Conservation (phyloP, 1,140 invertebrate genomes). For the Centruroides sculpturatus region DNA sequence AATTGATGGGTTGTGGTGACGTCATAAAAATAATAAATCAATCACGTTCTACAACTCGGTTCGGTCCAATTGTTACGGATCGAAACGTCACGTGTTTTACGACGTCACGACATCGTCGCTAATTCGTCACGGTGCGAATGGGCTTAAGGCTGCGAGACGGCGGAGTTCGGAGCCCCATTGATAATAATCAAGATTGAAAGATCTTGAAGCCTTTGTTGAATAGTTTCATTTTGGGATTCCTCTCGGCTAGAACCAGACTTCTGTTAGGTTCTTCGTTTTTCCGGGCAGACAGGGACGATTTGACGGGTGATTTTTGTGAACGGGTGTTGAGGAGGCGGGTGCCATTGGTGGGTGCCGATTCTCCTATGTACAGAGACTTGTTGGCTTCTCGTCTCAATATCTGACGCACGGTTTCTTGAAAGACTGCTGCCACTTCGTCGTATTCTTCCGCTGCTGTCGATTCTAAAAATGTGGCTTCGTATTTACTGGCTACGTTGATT, state of each 20-base stretch:
- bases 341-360: not conserved
- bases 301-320: not conserved
- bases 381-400: constrained; percentile 23
- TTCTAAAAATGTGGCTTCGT: constrained; percentile 29
- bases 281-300: too few relatives aligned
- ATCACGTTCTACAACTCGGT: too few relatives aligned
- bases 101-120: too few relatives aligned
- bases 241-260: not conserved
- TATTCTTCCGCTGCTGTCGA: constrained; percentile 31
- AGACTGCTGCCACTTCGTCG: constrained; percentile 27
- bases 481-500: constrained; percentile 22
- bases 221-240: not conserved
- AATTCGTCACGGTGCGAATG: too few relatives aligned
- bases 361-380: not conserved
- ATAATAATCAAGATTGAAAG: not conserved
- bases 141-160: too few relatives aligned
- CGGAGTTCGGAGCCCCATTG: too few relatives aligned
- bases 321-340: not conserved
- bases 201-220: not conserved
- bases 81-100: too few relatives aligned
- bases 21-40: too few relatives aligned
- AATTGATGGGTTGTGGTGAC: too few relatives aligned
- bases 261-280: not conserved
- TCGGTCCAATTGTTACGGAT: too few relatives aligned
- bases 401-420: constrained; percentile 26